Percentiles rank a stretch among this genome's conserved stretches.
Conservation (phyloP, 2,888 invertebrate species). For the Lochmaea crataegi region DNA sequence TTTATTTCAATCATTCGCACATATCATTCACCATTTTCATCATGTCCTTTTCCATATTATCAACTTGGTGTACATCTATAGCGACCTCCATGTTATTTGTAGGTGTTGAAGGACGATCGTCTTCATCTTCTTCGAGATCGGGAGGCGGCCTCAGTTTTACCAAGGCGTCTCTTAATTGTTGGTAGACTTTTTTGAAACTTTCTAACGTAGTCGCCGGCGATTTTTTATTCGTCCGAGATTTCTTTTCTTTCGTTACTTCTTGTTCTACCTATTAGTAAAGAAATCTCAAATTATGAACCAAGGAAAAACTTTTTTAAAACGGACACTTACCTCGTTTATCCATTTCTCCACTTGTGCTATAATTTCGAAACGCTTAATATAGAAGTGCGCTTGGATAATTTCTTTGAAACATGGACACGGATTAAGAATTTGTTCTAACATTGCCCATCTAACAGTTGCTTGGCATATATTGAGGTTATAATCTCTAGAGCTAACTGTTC, state of each 20-base stretch:
- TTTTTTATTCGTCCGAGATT: constrained; percentile 72
- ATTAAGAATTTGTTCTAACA: constrained; percentile 92
- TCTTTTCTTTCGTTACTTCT: constrained; percentile 71
- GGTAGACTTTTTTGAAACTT: constrained; percentile 62
- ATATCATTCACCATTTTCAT: constrained; percentile 81
- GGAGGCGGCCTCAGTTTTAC: constrained; percentile 84
- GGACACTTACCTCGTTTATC: constrained; percentile 77
- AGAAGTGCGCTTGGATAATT: constrained; percentile 94
- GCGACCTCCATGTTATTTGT: constrained; percentile 53
- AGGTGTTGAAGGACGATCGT: constrained; percentile 54
- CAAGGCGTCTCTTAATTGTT: constrained; percentile 86
- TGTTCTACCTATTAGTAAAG: constrained; percentile 69
- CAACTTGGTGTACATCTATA: constrained; percentile 58
- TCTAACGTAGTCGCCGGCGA: constrained; percentile 61
- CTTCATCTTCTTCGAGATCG: constrained; percentile 64
- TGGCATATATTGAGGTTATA: constrained; percentile 96
- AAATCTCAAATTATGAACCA: not conserved
- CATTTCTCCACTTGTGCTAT: constrained; percentile 89
- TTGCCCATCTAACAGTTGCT: constrained; percentile 95
- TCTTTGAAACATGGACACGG: constrained; percentile 93
- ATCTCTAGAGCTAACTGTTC: constrained; percentile 89
- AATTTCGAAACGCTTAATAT: constrained; percentile 92
- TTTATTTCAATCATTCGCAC: constrained; percentile 50
- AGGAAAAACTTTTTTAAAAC: not conserved
- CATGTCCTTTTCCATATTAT: constrained; percentile 78